Evolutionary conservation across 1,140 invertebrate species (phyloP).

Genomic region (Hyles euphorbiae): DNA sequence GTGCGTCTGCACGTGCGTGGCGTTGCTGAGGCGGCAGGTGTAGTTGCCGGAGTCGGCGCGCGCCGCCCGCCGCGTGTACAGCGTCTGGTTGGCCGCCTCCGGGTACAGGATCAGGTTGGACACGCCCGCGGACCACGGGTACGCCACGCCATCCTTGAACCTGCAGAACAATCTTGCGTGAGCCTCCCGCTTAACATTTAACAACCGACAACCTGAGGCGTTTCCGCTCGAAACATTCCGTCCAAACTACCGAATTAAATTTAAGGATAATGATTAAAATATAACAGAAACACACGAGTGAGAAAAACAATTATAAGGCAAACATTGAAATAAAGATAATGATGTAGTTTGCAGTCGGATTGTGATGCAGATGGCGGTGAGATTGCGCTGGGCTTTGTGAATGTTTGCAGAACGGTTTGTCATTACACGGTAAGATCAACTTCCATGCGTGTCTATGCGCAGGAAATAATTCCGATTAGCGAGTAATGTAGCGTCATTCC

Average conservation of each 20-base stretch:
- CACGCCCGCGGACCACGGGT: slow-evolving; percentile 82
- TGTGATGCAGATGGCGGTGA: too few relatives aligned
- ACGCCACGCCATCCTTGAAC: slow-evolving; percentile 85
- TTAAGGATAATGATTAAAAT: too few relatives aligned
- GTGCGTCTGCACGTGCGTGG: slow-evolving; percentile 79
- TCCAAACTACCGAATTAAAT: too few relatives aligned
- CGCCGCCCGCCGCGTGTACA: slow-evolving; percentile 81
- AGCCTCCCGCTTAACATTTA: not conserved
- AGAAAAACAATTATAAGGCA: too few relatives aligned
- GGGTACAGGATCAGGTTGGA: slow-evolving; percentile 85
- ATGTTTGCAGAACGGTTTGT: slow-evolving; percentile 12
- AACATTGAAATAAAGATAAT: not conserved
- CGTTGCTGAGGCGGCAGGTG: slow-evolving; percentile 83
- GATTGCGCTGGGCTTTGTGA: not conserved
- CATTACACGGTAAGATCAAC: slow-evolving; percentile 29
- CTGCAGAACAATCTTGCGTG: slow-evolving; percentile 56
- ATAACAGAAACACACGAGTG: too few relatives aligned
- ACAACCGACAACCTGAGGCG: too few relatives aligned
- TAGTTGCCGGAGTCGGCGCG: slow-evolving; percentile 82
- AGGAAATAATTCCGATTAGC: slow-evolving; percentile 41
- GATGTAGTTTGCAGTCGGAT: not conserved
- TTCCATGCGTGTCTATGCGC: slow-evolving; percentile 18
- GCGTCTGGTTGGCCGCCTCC: slow-evolving; percentile 86
- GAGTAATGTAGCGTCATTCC: slow-evolving; percentile 39
- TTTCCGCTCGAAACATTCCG: too few relatives aligned